These are phyloP conservation scores for Macrobrachium nipponense DNA, from an alignment of 1,140 invertebrate species.

Conservation along the genomic window DNA sequence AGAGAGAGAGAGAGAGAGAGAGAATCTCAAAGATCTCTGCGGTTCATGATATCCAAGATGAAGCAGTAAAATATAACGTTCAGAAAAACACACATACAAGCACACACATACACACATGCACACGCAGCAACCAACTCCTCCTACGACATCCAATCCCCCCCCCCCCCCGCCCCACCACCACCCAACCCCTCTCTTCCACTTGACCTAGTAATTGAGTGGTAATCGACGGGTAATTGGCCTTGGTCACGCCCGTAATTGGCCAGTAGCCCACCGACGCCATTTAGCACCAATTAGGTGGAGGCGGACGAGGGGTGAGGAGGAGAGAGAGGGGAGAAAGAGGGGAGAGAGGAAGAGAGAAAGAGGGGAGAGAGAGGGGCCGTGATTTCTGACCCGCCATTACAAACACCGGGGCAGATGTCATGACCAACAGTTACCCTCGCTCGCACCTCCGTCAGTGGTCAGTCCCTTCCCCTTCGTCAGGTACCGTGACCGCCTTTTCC, in stretches of 20 bases:
- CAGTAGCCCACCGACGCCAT: conserved; percentile 29
- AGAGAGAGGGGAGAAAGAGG: too few relatives aligned
- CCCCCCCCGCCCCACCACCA: too few relatives aligned
- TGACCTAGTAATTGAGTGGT: conserved; percentile 40
- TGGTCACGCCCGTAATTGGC: conserved; percentile 34
- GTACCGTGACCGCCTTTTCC: background rate
- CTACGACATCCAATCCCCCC: too few relatives aligned
- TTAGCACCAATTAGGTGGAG: conserved; percentile 23
- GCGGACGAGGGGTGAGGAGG: background rate
- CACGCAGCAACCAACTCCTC: too few relatives aligned
- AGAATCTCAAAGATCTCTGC: too few relatives aligned
- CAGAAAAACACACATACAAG: too few relatives aligned
- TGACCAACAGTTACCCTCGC: background rate
- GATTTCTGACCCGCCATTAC: conserved; percentile 35
- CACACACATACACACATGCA: too few relatives aligned
- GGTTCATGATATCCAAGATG: too few relatives aligned
- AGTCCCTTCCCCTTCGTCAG: background rate
- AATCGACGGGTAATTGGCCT: conserved; percentile 31
- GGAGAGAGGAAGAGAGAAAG: background rate
- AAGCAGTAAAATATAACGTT: too few relatives aligned
- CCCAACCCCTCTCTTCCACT: background rate
- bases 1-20: too few relatives aligned
- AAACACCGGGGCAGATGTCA: conserved; percentile 8
- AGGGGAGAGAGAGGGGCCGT: background rate
- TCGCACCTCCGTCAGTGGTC: background rate